Percentiles rank a stretch among this genome's conserved stretches.
Conservation (phyloP, 2,797 vertebrate genomes). For the Tiaroga cobitis region DNA sequence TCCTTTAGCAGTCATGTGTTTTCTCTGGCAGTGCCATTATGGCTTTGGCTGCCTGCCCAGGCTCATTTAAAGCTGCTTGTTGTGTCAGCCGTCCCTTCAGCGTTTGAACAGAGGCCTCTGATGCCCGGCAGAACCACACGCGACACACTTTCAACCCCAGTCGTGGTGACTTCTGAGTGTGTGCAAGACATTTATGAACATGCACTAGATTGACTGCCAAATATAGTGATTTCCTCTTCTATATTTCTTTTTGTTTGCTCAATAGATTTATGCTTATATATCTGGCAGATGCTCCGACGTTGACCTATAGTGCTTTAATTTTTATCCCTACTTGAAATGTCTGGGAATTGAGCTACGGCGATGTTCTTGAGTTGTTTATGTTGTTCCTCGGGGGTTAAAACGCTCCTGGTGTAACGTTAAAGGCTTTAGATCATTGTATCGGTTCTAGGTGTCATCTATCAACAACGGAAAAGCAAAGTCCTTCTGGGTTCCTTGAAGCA, state of each 20-base stretch:
- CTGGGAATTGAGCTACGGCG: background rate
- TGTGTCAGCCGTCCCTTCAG: conserved; percentile 43
- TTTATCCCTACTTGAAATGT: conserved; percentile 6
- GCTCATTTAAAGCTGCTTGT: conserved; percentile 54
- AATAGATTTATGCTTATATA: conserved; percentile 9
- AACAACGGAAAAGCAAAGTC: background rate
- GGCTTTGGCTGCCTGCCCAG: conserved; percentile 53
- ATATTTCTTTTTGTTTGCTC: background rate
- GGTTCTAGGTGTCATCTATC: background rate
- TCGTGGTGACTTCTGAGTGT: background rate
- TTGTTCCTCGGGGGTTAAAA: background rate
- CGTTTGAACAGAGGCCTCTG: conserved; percentile 21
- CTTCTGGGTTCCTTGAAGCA: background rate
- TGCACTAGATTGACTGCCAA: background rate
- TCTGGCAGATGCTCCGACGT: conserved; percentile 9
- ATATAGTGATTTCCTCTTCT: background rate
- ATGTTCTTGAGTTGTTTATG: conserved; percentile 23
- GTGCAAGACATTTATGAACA: background rate
- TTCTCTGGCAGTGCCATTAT: conserved; percentile 57
- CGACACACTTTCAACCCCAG: conserved; percentile 2
- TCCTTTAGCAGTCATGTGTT: conserved; percentile 54
- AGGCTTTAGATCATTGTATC: background rate
- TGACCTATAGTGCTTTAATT: background rate
- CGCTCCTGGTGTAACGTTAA: background rate
- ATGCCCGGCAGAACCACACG: conserved; percentile 2